Evolutionary conservation across 53 echinoderm and acorn worm genomes (phyloP).

Genomic region (Antedon mediterranea): DNA sequence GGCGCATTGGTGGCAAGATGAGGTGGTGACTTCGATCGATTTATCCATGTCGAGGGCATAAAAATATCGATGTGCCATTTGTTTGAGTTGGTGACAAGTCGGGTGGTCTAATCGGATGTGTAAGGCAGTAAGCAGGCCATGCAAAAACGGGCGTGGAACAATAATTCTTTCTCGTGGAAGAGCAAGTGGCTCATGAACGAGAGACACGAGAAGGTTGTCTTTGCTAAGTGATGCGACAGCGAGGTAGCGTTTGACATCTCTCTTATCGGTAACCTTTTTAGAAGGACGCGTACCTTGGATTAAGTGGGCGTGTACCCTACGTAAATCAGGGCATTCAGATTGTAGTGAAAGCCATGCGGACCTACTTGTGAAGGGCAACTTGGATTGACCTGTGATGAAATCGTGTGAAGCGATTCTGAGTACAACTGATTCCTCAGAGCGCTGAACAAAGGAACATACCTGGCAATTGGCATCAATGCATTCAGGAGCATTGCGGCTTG

Average conservation of each 20-base stretch:
- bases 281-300: too few relatives aligned
- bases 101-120: too few relatives aligned
- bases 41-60: too few relatives aligned
- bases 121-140: too few relatives aligned
- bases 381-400: background rate
- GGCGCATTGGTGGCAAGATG: too few relatives aligned
- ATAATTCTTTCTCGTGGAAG: conserved; percentile 31
- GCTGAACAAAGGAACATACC: conserved; percentile 31
- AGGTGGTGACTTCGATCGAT: too few relatives aligned
- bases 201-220: conserved; percentile 46
- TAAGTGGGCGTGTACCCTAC: conserved; percentile 17
- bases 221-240: conserved; percentile 25
- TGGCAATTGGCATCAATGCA: conserved; percentile 27
- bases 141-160: conserved; percentile 37
- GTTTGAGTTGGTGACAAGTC: too few relatives aligned
- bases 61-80: too few relatives aligned
- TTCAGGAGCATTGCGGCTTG: conserved; percentile 27
- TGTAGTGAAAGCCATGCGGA: background rate
- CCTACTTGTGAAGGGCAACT: conserved; percentile 3
- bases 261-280: conserved; percentile 37
- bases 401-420: background rate
- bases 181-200: conserved; percentile 15
- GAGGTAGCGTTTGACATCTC: conserved; percentile 53
- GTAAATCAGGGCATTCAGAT: background rate
- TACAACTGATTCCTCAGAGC: conserved; percentile 21